Base-by-base conservation (phyloP, 2,113 vertebrate species). In the Cephalopterus ornatus region DNA sequence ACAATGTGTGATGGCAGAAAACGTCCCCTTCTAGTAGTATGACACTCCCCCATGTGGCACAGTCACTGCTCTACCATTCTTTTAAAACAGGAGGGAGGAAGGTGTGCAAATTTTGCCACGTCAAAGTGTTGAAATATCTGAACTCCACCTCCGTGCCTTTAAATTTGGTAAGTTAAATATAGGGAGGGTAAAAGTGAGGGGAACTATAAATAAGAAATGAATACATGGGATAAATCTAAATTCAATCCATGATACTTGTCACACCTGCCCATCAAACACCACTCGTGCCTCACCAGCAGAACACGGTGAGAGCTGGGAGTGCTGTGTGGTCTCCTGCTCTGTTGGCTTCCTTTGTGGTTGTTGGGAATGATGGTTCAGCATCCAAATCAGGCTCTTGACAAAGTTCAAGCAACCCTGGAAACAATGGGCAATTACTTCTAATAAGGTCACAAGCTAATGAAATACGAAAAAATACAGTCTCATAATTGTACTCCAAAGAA, bases 391-490 rank as follows among this genome's bases (percentile, higher is more conserved):
- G 61, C 49, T 78, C 68, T 46, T 62, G 44, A 10, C 41, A n/a
- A 83, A 71, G 52, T 47, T 28, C 49, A 53, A 47, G 55, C 53
- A 88, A 50, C 8, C 12, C 61, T 44, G 52, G 44, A 83, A 96
- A 86, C 42, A 30, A 71, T 20, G 28, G 17, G n/a, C 39, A 46
- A 50, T 70, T 79, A 20, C 49, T 76, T 85, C 53, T 79, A 52
- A 61, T 77, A 90, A 73, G 49, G 62, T 85, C 71, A 94, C 46
- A 35, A 79, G 61, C 18, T 91, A 95, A 89, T 44, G 42, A 87
- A 93, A 82, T 61, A 62, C 16, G 35, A 75, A 66, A 46, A 66
- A 80, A 1, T 1, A 41, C 76, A 0, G 24, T 42, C 62, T 88
- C 59, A 26, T 59, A 47, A 68, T 8, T 71, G 82, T 56, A 49